phyloP scores from a whole-genome alignment of 2,797 vertebrate species.

The Tachyglossus aculeatus region DNA sequence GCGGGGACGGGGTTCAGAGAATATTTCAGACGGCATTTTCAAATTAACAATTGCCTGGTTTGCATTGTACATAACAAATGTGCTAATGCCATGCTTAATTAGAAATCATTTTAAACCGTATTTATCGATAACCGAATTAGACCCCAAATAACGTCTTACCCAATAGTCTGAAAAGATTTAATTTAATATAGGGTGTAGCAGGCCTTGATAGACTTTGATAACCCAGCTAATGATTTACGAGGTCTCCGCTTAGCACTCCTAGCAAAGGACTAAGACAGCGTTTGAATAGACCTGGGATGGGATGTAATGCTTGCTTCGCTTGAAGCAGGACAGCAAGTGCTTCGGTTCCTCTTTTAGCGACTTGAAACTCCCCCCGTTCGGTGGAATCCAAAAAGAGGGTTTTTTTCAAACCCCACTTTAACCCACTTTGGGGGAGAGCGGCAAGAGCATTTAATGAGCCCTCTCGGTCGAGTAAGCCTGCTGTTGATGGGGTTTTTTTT shows the following conservation, averaged over 20 bases:
- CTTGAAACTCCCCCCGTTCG: constrained; percentile 38
- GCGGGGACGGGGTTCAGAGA: constrained; percentile 43
- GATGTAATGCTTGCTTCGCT: constrained; percentile 64
- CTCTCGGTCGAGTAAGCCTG: constrained; percentile 30
- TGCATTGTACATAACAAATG: constrained; percentile 54
- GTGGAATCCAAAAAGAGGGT: constrained; percentile 16
- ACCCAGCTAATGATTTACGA: constrained; percentile 72
- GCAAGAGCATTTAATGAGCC: constrained; percentile 34
- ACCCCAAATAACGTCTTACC: constrained; percentile 60
- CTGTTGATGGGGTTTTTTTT: not conserved
- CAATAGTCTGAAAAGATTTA: constrained; percentile 60
- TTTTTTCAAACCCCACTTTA: constrained; percentile 10
- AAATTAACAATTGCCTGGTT: constrained; percentile 62
- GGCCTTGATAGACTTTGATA: constrained; percentile 63
- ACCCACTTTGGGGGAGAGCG: constrained; percentile 8
- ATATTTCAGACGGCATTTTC: constrained; percentile 59
- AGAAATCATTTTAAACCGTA: constrained; percentile 60
- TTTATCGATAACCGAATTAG: constrained; percentile 70
- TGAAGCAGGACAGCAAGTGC: constrained; percentile 43
- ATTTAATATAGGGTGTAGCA: constrained; percentile 67
- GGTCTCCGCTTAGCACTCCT: constrained; percentile 64
- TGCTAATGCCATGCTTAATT: constrained; percentile 68
- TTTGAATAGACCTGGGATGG: constrained; percentile 52
- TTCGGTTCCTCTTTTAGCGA: constrained; percentile 17
- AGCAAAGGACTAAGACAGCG: constrained; percentile 57